Percentiles rank a stretch among this genome's conserved stretches.
Evolutionary conservation across 2,113 vertebrate species (phyloP).

Genomic region (Cyanistes caeruleus): DNA sequence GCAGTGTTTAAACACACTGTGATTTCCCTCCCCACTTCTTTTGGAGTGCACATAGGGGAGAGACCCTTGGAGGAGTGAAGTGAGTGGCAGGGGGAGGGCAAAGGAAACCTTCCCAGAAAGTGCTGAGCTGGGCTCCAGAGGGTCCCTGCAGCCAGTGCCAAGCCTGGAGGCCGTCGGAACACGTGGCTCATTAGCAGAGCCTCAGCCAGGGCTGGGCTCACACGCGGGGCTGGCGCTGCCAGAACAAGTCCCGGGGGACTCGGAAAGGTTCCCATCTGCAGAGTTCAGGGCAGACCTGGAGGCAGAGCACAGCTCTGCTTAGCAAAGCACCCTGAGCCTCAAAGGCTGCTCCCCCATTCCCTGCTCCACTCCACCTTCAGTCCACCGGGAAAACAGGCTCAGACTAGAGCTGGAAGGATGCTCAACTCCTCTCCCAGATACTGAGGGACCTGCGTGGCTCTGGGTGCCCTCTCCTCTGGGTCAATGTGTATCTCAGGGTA

Average conservation of each 20-base stretch:
- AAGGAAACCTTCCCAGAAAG: background rate
- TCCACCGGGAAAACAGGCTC: background rate
- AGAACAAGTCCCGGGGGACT: background rate
- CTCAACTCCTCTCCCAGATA: background rate
- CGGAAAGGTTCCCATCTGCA: background rate
- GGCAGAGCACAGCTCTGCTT: background rate
- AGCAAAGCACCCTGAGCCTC: background rate
- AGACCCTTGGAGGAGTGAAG: background rate
- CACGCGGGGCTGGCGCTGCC: background rate
- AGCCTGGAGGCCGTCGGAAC: background rate
- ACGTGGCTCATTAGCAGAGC: background rate
- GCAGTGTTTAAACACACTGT: slow-evolving; percentile 6
- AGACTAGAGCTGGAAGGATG: background rate
- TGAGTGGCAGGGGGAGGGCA: background rate
- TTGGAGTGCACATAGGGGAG: background rate
- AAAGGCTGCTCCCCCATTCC: background rate
- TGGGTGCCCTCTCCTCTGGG: background rate
- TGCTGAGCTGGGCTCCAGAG: background rate
- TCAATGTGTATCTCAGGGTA: background rate
- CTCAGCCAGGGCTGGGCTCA: background rate
- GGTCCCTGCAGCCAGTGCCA: background rate
- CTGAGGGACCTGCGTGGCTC: background rate
- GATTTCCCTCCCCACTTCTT: background rate
- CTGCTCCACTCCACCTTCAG: background rate
- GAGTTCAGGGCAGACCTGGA: background rate